phyloP scores from a whole-genome alignment of 2,888 invertebrate species.

The Macaria liturata region DNA sequence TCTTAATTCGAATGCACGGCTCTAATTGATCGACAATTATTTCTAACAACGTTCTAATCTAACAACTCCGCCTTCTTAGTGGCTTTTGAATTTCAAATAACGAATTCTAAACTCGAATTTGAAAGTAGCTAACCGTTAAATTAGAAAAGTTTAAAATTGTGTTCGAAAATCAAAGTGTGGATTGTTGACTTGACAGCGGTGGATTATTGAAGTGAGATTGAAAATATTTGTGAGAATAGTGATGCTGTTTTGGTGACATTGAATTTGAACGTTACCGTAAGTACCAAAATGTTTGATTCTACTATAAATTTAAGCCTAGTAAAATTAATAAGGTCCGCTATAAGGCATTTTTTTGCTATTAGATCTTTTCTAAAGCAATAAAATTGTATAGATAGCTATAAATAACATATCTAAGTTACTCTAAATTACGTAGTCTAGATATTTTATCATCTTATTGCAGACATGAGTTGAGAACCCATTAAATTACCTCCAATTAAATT shows the following conservation, averaged over 20 bases:
- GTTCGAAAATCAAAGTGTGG: slow-evolving; percentile 45
- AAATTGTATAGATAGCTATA: too few relatives aligned
- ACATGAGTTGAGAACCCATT: too few relatives aligned
- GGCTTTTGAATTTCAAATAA: slow-evolving; percentile 38
- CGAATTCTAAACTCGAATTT: slow-evolving; percentile 19
- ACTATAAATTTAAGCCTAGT: too few relatives aligned
- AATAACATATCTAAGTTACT: too few relatives aligned
- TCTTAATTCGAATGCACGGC: slow-evolving; percentile 63
- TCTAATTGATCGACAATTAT: slow-evolving; percentile 71
- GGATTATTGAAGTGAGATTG: slow-evolving; percentile 52
- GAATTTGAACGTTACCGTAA: slow-evolving; percentile 63
- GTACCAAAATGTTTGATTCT: slow-evolving; percentile 41
- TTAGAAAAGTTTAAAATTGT: slow-evolving; percentile 32
- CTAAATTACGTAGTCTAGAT: too few relatives aligned
- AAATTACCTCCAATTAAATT: too few relatives aligned
- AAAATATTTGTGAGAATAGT: slow-evolving; percentile 63
- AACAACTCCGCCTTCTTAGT: slow-evolving; percentile 43
- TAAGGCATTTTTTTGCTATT: too few relatives aligned
- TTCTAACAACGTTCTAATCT: slow-evolving; percentile 62
- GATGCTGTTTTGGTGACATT: slow-evolving; percentile 66
- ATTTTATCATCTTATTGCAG: too few relatives aligned
- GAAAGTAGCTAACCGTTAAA: slow-evolving; percentile 33
- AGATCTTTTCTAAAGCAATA: too few relatives aligned
- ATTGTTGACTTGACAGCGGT: slow-evolving; percentile 43
- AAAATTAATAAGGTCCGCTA: too few relatives aligned